Evolutionary conservation across 1,140 invertebrate genomes (phyloP), one percentile per base, ranked within the genome.

Genomic region (Drosophila bipectinata): DNA sequence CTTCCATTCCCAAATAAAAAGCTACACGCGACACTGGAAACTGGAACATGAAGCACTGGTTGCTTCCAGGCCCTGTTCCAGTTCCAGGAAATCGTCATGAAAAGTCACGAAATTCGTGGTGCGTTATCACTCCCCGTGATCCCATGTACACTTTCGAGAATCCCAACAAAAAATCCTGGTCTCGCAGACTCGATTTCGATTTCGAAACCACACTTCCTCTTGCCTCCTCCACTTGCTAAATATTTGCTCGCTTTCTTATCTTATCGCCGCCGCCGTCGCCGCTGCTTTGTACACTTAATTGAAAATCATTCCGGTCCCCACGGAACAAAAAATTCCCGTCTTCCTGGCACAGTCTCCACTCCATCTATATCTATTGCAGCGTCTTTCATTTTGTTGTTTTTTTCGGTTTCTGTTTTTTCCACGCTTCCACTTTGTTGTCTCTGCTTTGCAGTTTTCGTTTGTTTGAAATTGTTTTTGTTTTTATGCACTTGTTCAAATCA

Each of bases 401-500:
- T 47, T 47, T 18, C 41, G 3, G 15, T 18, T 52, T 60, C 45
- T 59, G 53, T 56, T 47, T 59, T 24, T 53, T 49, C 49, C 24
- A 55, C 60, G 48, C 57, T 72, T 59, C 32, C 47, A 72, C 58
- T 68, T 57, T 49, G 39, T 56, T 73, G 18, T 45, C 44, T 48
- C 61, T 68, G 72, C 64, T 73, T 81, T 72, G 55, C 69, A 87
- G 51, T 81, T 67, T 77, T 82, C 54, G 68, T 73, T 56, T 73
- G 68, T 73, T 62, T 55, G 69, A 51, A 71, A 75, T 81, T 87
- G 74, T 85, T 85, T 75, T 85, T 87, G 78, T 85, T 81, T 55
- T 77, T 77, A 56, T 87, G 83, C 83, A 87, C 83, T 87, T 87
- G 83, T 83, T 88, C 79, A 87, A 88, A 83, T 83, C 81, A 83